Base-by-base conservation (phyloP, 2,888 invertebrate genomes). In the Campoplex capitator region DNA sequence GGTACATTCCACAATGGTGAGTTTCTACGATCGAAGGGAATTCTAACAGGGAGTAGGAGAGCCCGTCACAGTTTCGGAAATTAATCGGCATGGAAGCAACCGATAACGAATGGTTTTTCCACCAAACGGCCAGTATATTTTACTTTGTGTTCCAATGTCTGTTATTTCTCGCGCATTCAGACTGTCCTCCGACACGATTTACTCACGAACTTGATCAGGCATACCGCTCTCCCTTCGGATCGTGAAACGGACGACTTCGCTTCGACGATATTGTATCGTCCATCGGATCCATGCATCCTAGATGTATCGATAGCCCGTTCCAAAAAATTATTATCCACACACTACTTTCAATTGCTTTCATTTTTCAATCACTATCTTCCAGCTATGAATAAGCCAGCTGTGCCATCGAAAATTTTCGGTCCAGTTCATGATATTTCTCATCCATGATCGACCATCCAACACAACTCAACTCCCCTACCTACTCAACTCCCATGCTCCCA, bases 11-110 rank as follows among this genome's bases (percentile, higher is more conserved):
- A 51, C 71, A 58, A 51, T 35, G 35, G 28, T 62, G 71, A 38
- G 54, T 35, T 54, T 35, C 13, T 32, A 70, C 70, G 48, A 68
- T 54, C 77, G 51, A 71, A 78, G n/a, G 79, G 35, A 62, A 71
- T 70, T 74, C 81, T 48, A 38, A 11, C 62, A 78, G 84, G 48
- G 83, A 78, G 86, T 75, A 70, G 73, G 58, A 82, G 86, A 89
- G 89, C 87, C 89, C 89, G 89, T 91, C 91, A 90, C 91, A 88
- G 91, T 89, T 90, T 89, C 89, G 92, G 92, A 91, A 92, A 92
- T 92, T 92, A 92, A 92, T 92, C 91, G 92, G 92, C 90, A 90
- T 92, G 91, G 91, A 91, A 88, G 91, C 91, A 91, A 90, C 91
- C 91, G 92, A 92, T 92, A 92, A 92, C 92, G 91, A 92, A 92